Base-by-base conservation (phyloP, 2,888 invertebrate genomes). In the Erebia epiphron region DNA sequence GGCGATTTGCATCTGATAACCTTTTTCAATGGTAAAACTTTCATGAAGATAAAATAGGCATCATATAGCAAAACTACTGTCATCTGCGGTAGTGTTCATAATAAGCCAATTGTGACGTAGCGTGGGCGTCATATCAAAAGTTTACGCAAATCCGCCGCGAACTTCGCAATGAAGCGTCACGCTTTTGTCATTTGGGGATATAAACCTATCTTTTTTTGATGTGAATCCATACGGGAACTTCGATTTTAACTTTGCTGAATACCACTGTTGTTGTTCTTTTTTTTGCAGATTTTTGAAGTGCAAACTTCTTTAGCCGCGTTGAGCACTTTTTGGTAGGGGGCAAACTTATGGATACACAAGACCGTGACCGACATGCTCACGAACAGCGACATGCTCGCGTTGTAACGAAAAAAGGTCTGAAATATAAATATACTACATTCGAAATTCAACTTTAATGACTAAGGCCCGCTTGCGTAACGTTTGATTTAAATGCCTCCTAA, bases 181-280 rank as follows among this genome's bases (percentile, higher is more conserved):
- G 57, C 67, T 57, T 65, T 67, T 67, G 58, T 67, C n/a, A 67
- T 67, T 67, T 66, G 65, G 65, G 65, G n/a, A 66, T 66, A 66
- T 49, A 46, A 57, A 57, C 46, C 66, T 54, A 56, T 66, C 57
- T 57, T 66, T 49, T 58, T 67, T 49, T n/a, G n/a, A 58, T 67
- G 57, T 58, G 49, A 58, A 58, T 67, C 49, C 26, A 49, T 58
- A 58, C 58, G n/a, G 16, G 58, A 67, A 26, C 43, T 67, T 57
- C 10, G n/a, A 46, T 18, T 43, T 61, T 61, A 61, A 61, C 61
- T 60, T 60, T n/a, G 21, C 26, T 62, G 21, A 62, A 62, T 49
- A 21, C 21, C 10, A 26, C 3, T 26, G 26, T 18, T 35, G 41
- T 49, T 63, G 26, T 3, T 26, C 26, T 46, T 62, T 62, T 10